Evolutionary conservation across 2,113 vertebrate genomes (phyloP).

Genomic region (Rhinogobius similis): DNA sequence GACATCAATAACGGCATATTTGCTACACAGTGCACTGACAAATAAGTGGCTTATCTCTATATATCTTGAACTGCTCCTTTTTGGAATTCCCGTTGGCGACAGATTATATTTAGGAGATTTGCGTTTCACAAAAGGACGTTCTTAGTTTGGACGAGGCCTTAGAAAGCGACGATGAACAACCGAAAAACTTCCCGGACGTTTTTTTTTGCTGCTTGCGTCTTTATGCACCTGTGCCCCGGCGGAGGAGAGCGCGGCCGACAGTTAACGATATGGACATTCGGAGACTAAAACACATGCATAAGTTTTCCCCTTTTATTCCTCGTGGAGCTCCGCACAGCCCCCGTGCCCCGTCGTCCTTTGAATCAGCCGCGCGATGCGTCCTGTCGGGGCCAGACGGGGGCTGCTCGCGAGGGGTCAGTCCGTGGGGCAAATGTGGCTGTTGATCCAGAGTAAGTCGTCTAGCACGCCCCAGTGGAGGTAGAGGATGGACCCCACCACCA

Average conservation of each 20-base stretch:
- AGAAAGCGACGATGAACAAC: constrained; percentile 4
- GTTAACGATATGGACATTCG: constrained; percentile 71
- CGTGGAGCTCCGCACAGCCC: constrained; percentile 6
- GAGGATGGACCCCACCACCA: constrained; percentile 90
- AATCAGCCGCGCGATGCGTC: background rate
- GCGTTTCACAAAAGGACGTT: too few species aligned
- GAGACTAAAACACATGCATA: constrained; percentile 46
- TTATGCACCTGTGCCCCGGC: constrained; percentile 13
- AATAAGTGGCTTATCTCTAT: too few species aligned
- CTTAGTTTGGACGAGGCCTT: constrained; percentile 13
- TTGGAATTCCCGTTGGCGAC: too few species aligned
- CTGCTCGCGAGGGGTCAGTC: constrained; percentile 72
- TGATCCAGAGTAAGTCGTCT: constrained; percentile 89
- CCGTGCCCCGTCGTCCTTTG: constrained; percentile 25
- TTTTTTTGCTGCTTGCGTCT: constrained; percentile 14
- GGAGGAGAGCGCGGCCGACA: constrained; percentile 34
- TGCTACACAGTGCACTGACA: too few species aligned
- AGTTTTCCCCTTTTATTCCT: background rate
- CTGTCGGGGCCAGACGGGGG: background rate
- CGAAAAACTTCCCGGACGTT: background rate
- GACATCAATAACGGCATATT: too few species aligned
- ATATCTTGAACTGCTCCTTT: too few species aligned
- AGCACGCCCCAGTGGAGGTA: constrained; percentile 91
- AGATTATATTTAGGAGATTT: background rate
- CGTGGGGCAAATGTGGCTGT: constrained; percentile 82